Conservation (phyloP, 2,113 vertebrate genomes). For the Fregetta grallaria region DNA sequence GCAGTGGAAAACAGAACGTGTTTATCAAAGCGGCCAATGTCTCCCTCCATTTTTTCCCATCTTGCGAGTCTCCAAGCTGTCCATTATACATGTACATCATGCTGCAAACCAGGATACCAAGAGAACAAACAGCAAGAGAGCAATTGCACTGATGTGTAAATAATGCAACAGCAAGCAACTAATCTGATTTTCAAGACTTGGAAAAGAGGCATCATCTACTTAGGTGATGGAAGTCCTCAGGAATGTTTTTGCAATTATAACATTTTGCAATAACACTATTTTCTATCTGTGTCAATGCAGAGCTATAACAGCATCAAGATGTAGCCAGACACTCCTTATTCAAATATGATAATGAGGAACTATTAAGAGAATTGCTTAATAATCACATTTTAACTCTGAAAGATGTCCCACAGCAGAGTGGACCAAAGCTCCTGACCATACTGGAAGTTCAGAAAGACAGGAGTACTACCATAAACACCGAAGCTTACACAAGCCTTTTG, state of each 20-base stretch:
- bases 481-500: neutral
- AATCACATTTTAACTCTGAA: neutral
- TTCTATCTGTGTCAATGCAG: neutral
- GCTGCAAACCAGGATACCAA: neutral
- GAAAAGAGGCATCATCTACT: neutral
- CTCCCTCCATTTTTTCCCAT: neutral
- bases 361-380: neutral
- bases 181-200: neutral
- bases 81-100: neutral
- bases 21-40: neutral
- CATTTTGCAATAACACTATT: slow-evolving; percentile 10
- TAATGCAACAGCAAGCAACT: slow-evolving; percentile 16
- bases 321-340: slow-evolving; percentile 27
- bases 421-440: neutral
- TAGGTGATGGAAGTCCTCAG: neutral
- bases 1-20: neutral
- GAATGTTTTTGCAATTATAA: slow-evolving; percentile 7
- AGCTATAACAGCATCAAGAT: neutral
- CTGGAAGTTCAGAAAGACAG: neutral
- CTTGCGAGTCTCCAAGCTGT: neutral
- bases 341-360: neutral
- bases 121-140: neutral
- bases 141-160: neutral
- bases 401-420: neutral
- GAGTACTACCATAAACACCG: neutral